Percentiles rank a stretch among this genome's conserved stretches.
These are phyloP conservation scores for Sibirionetta formosa DNA, from an alignment of 2,797 vertebrate genomes.

Conservation along the genomic window DNA sequence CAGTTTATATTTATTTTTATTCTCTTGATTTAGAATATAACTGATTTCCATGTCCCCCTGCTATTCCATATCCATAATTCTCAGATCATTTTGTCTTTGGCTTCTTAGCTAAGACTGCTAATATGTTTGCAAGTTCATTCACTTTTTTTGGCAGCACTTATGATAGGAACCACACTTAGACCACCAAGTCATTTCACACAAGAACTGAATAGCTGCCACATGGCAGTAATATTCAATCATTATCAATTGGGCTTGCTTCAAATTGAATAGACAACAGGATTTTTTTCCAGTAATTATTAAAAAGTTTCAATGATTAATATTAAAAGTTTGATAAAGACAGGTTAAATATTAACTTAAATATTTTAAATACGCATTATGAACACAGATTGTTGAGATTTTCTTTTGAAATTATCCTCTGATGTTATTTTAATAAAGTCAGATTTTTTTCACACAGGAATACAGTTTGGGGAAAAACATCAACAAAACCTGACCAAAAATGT, in stretches of 20 bases:
- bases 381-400: neutral
- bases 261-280: neutral
- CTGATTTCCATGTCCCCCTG: neutral
- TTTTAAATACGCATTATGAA: neutral
- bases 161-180: neutral
- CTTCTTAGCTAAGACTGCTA: neutral
- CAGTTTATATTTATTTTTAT: neutral
- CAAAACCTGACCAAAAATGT: neutral
- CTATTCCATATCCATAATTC: neutral
- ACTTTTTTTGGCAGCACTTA: neutral
- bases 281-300: neutral
- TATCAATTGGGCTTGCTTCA: neutral
- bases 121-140: neutral
- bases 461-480: neutral
- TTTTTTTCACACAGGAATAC: neutral
- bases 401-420: neutral
- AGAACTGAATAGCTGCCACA: neutral
- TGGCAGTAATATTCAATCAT: neutral
- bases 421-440: neutral
- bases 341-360: neutral
- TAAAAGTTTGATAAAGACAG: neutral
- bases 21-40: neutral
- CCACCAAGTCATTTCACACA: neutral
- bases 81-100: neutral
- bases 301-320: neutral